phyloP scores from a whole-genome alignment of 2,797 vertebrate species.

The Malacoctenus gilli region DNA sequence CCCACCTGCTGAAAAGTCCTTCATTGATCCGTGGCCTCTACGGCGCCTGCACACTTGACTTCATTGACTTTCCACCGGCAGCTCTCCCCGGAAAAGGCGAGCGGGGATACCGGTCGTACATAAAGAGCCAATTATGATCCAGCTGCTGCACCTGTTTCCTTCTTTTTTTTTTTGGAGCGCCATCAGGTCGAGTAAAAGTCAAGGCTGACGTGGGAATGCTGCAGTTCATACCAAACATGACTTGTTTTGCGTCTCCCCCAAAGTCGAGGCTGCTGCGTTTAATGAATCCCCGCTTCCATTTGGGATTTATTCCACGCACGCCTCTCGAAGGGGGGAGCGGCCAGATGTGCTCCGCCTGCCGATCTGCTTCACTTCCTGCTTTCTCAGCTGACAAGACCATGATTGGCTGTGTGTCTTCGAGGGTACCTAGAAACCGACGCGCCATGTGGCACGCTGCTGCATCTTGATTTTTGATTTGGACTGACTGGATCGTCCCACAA shows the following conservation, averaged over 20 bases:
- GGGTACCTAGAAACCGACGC: too few species aligned
- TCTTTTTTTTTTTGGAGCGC: conserved; percentile 9
- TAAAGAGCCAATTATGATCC: conserved; percentile 18
- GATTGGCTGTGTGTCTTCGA: too few species aligned
- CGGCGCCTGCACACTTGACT: conserved; percentile 28
- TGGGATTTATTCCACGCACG: not conserved
- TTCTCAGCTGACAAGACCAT: too few species aligned
- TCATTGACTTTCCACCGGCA: conserved; percentile 25
- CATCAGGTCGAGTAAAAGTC: conserved; percentile 26
- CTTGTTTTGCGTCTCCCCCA: not conserved
- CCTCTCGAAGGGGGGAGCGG: too few species aligned
- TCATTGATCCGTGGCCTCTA: conserved; percentile 39
- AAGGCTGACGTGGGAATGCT: conserved; percentile 4
- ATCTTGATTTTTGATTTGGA: too few species aligned
- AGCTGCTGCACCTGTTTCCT: conserved; percentile 13
- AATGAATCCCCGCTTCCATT: not conserved
- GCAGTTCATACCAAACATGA: not conserved
- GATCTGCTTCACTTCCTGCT: too few species aligned
- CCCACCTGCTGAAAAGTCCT: conserved; percentile 16
- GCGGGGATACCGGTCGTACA: not conserved
- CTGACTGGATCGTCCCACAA: too few species aligned
- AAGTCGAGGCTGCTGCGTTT: conserved; percentile 12
- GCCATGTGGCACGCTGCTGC: too few species aligned
- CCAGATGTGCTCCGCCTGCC: too few species aligned
- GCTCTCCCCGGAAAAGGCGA: conserved; percentile 6